Conservation (phyloP, 2,888 invertebrate genomes). For the Thymelicus acteon region DNA sequence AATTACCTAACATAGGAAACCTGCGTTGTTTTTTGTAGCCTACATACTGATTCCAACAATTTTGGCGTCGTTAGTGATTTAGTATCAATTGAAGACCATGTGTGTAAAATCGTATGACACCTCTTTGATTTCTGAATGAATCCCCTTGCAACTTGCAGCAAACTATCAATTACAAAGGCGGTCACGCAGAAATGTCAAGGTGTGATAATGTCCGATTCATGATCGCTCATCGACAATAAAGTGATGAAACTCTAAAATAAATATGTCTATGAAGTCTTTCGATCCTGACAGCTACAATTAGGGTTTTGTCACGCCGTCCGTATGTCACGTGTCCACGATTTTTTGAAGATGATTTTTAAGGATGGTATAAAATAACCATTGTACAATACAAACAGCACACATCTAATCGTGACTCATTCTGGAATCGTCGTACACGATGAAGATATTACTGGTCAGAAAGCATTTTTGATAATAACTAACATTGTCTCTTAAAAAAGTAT, state of each 20-base stretch:
- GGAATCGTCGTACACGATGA: constrained; percentile 63
- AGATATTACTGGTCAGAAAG: constrained; percentile 58
- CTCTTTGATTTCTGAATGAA: constrained; percentile 1
- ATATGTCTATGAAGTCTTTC: constrained; percentile 62
- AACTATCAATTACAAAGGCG: constrained; percentile 23
- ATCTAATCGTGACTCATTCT: constrained; percentile 60
- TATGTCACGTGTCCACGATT: constrained; percentile 65
- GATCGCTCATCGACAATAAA: constrained; percentile 48
- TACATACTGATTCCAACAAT: background rate
- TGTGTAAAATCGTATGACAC: constrained; percentile 14
- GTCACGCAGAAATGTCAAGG: constrained; percentile 58
- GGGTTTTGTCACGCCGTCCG: constrained; percentile 70
- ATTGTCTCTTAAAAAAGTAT: no score
- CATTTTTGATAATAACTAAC: constrained; percentile 14
- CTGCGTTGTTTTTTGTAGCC: no score
- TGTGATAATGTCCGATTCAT: constrained; percentile 52
- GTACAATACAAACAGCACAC: constrained; percentile 55
- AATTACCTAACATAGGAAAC: no score
- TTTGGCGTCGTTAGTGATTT: background rate
- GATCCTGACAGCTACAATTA: constrained; percentile 73
- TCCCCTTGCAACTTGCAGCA: background rate
- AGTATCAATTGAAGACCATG: background rate
- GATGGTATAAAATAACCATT: constrained; percentile 73
- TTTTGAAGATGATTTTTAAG: constrained; percentile 61
- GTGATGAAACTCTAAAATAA: constrained; percentile 50